These are phyloP conservation scores for Maniola hyperantus DNA, from an alignment of 2,888 invertebrate species.

Conservation along the genomic window DNA sequence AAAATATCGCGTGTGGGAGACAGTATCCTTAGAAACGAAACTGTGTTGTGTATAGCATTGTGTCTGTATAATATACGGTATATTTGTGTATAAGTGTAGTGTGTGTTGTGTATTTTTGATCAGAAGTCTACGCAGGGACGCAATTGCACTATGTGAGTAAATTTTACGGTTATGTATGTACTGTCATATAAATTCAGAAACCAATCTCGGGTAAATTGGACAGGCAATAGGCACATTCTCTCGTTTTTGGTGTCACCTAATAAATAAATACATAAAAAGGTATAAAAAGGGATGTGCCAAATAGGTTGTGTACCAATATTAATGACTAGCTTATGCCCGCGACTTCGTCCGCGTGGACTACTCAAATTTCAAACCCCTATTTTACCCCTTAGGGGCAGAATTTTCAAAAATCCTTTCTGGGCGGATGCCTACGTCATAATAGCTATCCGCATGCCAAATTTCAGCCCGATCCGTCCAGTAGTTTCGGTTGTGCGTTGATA, in stretches of 20 bases:
- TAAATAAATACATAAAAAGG: not conserved
- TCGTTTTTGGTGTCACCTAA: not conserved
- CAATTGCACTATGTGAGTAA: slow-evolving; percentile 52
- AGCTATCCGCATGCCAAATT: too few relatives aligned
- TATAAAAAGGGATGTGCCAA: not conserved
- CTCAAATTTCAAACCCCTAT: too few relatives aligned
- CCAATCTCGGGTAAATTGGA: slow-evolving; percentile 23
- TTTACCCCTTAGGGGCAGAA: too few relatives aligned
- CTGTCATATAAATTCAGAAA: slow-evolving; percentile 24
- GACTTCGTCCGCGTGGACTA: too few relatives aligned
- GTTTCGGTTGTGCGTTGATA: too few relatives aligned
- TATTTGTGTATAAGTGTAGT: slow-evolving; percentile 27
- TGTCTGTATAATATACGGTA: slow-evolving; percentile 12
- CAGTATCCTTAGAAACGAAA: slow-evolving; percentile 27
- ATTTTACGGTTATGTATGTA: slow-evolving; percentile 34
- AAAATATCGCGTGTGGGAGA: slow-evolving; percentile 32
- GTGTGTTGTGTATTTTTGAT: slow-evolving; percentile 33
- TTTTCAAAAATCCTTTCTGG: too few relatives aligned
- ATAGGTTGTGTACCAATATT: too few relatives aligned
- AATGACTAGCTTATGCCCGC: too few relatives aligned
- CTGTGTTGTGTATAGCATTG: slow-evolving; percentile 29
- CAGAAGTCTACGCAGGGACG: slow-evolving; percentile 37
- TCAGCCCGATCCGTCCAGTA: too few relatives aligned
- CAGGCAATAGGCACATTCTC: not conserved
- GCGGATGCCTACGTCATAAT: too few relatives aligned